phyloP scores from a whole-genome alignment of 2,113 vertebrate species.

The Oophaga pumilio region DNA sequence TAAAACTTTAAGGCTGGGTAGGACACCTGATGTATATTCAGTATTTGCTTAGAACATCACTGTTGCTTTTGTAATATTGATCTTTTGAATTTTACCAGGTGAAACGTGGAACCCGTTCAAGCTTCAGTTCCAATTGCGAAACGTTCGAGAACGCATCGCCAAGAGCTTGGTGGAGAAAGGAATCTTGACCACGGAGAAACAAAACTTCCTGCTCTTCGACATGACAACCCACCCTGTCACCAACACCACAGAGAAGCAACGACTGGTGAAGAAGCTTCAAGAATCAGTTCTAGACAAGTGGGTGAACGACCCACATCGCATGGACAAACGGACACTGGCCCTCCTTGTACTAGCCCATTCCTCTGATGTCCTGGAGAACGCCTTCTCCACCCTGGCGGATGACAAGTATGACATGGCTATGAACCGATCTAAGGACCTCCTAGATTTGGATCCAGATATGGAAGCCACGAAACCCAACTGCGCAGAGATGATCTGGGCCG shows the following conservation, averaged over 20 bases:
- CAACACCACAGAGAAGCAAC: constrained; percentile 77
- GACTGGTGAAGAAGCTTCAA: constrained; percentile 76
- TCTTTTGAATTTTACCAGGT: constrained; percentile 63
- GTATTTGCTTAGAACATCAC: no score
- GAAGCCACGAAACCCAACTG: constrained; percentile 71
- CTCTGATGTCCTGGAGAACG: constrained; percentile 78
- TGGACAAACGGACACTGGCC: constrained; percentile 75
- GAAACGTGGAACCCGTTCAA: constrained; percentile 89
- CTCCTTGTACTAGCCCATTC: constrained; percentile 80
- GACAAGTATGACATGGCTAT: constrained; percentile 76
- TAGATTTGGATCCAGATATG: constrained; percentile 77
- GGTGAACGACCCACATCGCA: constrained; percentile 76
- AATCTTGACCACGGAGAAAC: constrained; percentile 82
- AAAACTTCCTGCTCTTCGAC: constrained; percentile 86
- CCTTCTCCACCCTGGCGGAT: constrained; percentile 72
- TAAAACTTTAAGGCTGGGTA: no score
- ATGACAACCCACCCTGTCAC: constrained; percentile 85
- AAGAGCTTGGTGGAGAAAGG: constrained; percentile 86
- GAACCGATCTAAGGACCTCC: constrained; percentile 73
- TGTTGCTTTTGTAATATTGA: neutral
- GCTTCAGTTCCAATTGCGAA: constrained; percentile 82
- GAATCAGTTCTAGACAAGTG: constrained; percentile 80
- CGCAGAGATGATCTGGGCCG: constrained; percentile 83
- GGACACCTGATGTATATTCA: no score
- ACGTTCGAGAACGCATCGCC: constrained; percentile 81